Evolutionary conservation across 2,888 invertebrate genomes (phyloP).

Genomic region (Sarcophaga variegata): DNA sequence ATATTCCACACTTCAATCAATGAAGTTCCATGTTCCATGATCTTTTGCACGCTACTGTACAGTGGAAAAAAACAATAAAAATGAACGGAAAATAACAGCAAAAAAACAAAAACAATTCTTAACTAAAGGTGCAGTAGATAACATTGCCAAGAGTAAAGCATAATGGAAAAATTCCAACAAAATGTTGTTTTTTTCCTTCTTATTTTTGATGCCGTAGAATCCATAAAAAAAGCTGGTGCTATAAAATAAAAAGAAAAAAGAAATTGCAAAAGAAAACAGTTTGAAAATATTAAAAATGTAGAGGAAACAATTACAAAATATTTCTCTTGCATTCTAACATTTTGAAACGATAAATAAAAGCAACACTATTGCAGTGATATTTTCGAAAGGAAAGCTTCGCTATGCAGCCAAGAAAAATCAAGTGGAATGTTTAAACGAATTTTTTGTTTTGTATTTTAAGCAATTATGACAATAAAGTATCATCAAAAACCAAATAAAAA

Average conservation of each 20-base stretch:
- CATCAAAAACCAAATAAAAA: no score
- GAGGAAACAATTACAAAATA: not conserved
- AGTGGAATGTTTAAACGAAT: not conserved
- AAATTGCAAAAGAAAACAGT: not conserved
- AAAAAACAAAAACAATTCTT: not conserved
- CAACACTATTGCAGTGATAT: not conserved
- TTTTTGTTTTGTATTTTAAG: not conserved
- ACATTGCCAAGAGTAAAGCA: not conserved
- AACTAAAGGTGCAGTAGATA: not conserved
- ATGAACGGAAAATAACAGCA: no score
- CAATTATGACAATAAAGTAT: not conserved
- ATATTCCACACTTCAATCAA: no score
- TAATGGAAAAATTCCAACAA: not conserved
- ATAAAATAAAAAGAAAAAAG: not conserved
- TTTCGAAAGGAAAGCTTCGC: not conserved
- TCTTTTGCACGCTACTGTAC: no score
- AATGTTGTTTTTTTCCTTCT: not conserved
- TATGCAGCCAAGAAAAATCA: not conserved
- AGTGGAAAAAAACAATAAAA: not conserved
- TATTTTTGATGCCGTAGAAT: no score
- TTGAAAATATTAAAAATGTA: not conserved
- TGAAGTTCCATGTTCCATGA: no score
- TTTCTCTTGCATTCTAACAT: not conserved
- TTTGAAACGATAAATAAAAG: not conserved
- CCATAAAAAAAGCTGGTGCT: no score